Base-by-base conservation (phyloP, 2,113 vertebrate species). In the Urocitellus parryii region DNA sequence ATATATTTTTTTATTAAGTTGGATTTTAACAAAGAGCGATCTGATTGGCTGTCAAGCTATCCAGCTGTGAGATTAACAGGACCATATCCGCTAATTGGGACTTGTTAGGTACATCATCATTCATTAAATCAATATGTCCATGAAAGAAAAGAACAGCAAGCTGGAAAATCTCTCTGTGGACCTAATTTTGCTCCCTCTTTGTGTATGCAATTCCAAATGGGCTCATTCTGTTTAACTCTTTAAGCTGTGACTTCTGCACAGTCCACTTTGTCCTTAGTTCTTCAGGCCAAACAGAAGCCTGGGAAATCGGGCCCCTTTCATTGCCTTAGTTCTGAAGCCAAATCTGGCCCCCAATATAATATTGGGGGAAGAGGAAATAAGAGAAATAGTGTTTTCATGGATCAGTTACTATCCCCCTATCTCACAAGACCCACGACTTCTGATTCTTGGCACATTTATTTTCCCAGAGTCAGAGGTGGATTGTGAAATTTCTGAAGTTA, bases 31-130 rank as follows among this genome's bases (percentile, higher is more conserved):
- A 88, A 90, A 93, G 87, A 96, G 65, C 2, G 3, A 89, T 67
- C 80, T 94, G 95, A 97, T 94, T 95, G 94, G 94, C 87, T 96
- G 70, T 96, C 89, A 92, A 85, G 80, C 37, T 91, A 90, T 70
- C 90, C 94, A 97, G 77, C 90, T 96, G 84, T 92, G 91, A 91
- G 91, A 92, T 84, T 93, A 90, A 88, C 12, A 74, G 72, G 65
- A 87, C 72, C 86, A 39, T 58, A 89, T 48, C 53, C 77, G 51
- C 80, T 96, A 74, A 95, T 51, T 92, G 84, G 79, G 61, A 89
- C 92, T 84, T 18, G 7, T 93, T 93, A 82, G 56, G 81, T 92
- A 85, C 85, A 86, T 84, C 77, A 94, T 92, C 88, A 88, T 94
- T 97, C 92, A 86, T 94, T 96, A 96, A 92, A 79, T 96, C 74